Base-by-base conservation (phyloP, 35 echinoderm and acorn worm genomes). In the Anneissia japonica region DNA sequence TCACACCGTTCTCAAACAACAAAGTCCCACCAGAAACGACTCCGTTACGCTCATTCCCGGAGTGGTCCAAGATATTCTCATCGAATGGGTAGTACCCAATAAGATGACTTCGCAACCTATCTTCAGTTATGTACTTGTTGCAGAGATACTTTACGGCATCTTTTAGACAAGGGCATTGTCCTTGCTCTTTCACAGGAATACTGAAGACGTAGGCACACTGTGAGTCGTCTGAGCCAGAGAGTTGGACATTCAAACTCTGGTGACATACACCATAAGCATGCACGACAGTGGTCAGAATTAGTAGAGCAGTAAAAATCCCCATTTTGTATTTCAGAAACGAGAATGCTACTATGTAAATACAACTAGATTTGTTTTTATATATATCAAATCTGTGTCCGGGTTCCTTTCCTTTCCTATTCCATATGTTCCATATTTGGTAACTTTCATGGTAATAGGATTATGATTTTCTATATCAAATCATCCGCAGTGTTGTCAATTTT, bases 1-100 rank as follows among this genome's bases (percentile, higher is more conserved):
- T 89, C 14, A 89, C 79, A 26, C 86, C 86, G 39, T 51, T 86
- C 32, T 51, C 73, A 32, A 37, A 76, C 0, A 5, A 46, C 36
- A 76, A 36, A 19, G 7, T n/a, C 13, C 74, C 35, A 46, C 32
- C 83, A 32, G 35, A 0, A 23, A 40, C 23, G 37, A 23, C 38
- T 5, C 79, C 79, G 40, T 81, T 14, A 26, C 38, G 79, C 23
- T 39, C 79, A 40, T 81, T 81, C 0, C 79, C 79, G 10, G 79
- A 81, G 35, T 38, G 9, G 23, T 81, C 79, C 17, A 38, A 23
- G 23, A 26, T 26, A 81, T 81, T 32, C n/a, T 37, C 36, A 16
- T 81, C 36, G 31, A 81, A 39, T 10, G 34, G 34, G 36, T 81
- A 81, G 36, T 39, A 39, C 6, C 35, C 79, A 14, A 81, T 81